Evolutionary conservation across 92 coral and sea anemone genomes (phyloP), one percentile per base, ranked within the genome.

Genomic region (Porites cylindrica): DNA sequence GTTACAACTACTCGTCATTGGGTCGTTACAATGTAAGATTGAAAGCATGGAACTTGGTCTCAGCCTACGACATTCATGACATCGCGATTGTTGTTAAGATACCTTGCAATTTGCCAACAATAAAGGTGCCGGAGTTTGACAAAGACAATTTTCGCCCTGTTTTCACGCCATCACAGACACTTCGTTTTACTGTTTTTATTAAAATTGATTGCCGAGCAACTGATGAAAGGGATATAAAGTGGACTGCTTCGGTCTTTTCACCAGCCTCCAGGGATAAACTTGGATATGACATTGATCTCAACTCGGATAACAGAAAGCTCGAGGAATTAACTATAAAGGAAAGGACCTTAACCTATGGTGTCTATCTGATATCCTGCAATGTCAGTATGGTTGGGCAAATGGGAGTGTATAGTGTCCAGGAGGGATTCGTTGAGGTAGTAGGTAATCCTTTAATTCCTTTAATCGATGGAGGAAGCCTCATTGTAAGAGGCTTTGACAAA

Each of bases 201-300:
- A 70, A 52, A n/a, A 82, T 85, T 20, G 86, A 86, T 51, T 93
- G 96, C 70, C 84, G 85, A 47, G 96, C 96, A 43, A 93, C 96
- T 16, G 53, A 85, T 51, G 11, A 81, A 24, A 72, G 16, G 19
- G 96, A 90, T 54, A 24, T 83, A n/a, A 73, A 65, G 18, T 93
- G 96, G 96, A 65, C 72, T 63, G 29, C 68, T 51, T 61, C 52
- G 26, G 60, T 56, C 52, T 26, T 91, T 5, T 87, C 93, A 8
- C 4, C 76, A 12, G 23, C 70, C 61, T 64, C 83, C 1, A 63
- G 20, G 14, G 14, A 43, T 12, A 63, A 79, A 66, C 47, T 66
- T 50, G 73, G 51, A 3, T 13, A 51, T 7, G 19, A 50, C 62
- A 79, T 56, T 10, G 43, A 50, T 21, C 83, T 79, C 20, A 79